Conservation (phyloP, 2,888 invertebrate species). For the Chalcis sispes region DNA sequence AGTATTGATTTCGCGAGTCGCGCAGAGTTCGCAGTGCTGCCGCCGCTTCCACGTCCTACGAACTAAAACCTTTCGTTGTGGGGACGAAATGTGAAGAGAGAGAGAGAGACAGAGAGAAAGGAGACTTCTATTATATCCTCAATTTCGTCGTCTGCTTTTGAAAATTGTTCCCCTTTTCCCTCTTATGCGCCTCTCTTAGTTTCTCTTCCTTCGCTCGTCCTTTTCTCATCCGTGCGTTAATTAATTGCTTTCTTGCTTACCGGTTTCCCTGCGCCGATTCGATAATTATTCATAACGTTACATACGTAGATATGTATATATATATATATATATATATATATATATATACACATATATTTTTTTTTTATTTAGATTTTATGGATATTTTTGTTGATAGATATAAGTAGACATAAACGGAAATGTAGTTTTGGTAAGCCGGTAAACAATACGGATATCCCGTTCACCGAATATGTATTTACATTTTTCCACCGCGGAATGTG, state of each 20-base stretch:
- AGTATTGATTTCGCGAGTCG: constrained; percentile 74
- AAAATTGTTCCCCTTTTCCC: neutral
- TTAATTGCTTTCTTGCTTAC: neutral
- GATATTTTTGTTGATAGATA: too few species aligned
- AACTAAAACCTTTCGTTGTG: constrained; percentile 66
- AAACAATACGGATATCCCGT: too few species aligned
- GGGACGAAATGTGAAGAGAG: neutral
- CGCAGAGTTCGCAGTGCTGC: constrained; percentile 73
- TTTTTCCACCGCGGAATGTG: too few species aligned
- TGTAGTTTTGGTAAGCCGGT: too few species aligned
- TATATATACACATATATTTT: too few species aligned
- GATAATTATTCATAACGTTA: too few species aligned
- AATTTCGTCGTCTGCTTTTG: neutral
- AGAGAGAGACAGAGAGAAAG: too few species aligned
- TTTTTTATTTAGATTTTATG: too few species aligned
- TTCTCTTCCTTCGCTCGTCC: neutral
- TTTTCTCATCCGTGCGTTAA: neutral
- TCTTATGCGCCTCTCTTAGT: neutral
- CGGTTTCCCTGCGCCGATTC: neutral
- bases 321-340: too few species aligned
- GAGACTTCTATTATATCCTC: neutral
- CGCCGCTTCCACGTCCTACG: constrained; percentile 69
- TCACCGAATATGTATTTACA: too few species aligned
- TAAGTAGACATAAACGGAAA: too few species aligned
- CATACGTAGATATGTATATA: too few species aligned